These are phyloP conservation scores for Mirza zaza DNA, from an alignment of 2,113 vertebrate species.

Conservation along the genomic window DNA sequence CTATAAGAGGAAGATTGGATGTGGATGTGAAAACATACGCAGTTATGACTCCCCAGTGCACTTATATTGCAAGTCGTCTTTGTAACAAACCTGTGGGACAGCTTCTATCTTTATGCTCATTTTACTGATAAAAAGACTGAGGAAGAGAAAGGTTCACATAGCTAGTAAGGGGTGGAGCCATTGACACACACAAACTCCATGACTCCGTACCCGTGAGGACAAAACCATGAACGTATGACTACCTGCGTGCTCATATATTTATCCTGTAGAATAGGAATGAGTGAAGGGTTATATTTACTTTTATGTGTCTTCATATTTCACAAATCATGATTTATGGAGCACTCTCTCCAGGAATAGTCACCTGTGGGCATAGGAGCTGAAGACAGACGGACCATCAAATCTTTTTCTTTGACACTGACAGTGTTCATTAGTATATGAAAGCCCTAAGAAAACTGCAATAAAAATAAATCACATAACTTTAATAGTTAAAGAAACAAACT, in stretches of 20 bases:
- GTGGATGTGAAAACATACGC: accelerated
- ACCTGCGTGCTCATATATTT: background rate
- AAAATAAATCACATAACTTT: background rate
- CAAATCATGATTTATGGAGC: background rate
- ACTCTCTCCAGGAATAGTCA: background rate
- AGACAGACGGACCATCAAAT: background rate
- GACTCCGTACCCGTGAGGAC: background rate
- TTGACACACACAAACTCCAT: background rate
- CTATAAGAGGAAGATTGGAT: background rate
- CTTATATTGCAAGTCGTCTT: background rate
- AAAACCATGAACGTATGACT: background rate
- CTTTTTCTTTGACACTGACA: background rate
- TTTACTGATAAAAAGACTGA: background rate
- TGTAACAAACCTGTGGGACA: accelerated
- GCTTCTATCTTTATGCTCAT: background rate
- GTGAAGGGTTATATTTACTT: background rate
- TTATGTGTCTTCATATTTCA: background rate
- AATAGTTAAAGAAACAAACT: background rate
- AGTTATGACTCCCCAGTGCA: background rate
- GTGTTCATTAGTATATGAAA: background rate
- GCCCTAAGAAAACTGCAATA: background rate
- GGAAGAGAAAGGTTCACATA: background rate
- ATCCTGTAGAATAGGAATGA: background rate
- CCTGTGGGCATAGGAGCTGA: background rate
- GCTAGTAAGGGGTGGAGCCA: background rate